phyloP scores from a whole-genome alignment of 2,113 vertebrate species.

The Helogale parvula region DNA sequence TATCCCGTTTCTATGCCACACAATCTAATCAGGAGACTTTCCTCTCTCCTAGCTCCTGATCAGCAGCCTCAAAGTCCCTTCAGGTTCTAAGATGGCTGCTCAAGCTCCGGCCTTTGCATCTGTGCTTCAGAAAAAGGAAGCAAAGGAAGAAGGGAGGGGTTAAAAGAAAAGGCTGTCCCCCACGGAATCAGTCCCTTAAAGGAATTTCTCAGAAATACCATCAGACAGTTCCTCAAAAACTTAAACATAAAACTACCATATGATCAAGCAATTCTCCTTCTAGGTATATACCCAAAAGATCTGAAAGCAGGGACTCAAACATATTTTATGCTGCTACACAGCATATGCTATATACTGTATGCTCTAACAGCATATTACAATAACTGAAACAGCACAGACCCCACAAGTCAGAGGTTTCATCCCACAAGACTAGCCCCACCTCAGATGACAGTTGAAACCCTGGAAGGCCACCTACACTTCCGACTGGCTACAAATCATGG shows the following conservation, averaged over 20 bases:
- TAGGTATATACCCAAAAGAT: neutral
- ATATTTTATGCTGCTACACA: neutral
- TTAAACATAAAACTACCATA: neutral
- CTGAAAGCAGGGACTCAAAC: neutral
- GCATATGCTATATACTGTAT: too few species aligned
- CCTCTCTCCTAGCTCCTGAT: neutral
- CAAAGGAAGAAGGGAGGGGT: neutral
- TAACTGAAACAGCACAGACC: neutral
- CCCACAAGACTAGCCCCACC: neutral
- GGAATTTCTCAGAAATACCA: neutral
- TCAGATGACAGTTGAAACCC: neutral
- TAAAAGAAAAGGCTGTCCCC: neutral
- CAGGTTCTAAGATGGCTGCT: neutral
- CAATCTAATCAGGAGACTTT: neutral
- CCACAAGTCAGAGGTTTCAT: neutral
- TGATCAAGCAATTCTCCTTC: neutral
- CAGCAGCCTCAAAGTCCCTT: neutral
- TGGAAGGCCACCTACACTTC: neutral
- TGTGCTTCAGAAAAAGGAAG: neutral
- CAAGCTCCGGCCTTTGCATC: neutral
- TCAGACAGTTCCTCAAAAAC: neutral
- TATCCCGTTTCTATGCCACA: neutral
- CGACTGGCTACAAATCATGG: neutral
- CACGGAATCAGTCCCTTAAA: neutral
- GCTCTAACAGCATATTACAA: neutral